Evolutionary conservation across 2,113 vertebrate species (phyloP).

Genomic region (Chrysemys picta): DNA sequence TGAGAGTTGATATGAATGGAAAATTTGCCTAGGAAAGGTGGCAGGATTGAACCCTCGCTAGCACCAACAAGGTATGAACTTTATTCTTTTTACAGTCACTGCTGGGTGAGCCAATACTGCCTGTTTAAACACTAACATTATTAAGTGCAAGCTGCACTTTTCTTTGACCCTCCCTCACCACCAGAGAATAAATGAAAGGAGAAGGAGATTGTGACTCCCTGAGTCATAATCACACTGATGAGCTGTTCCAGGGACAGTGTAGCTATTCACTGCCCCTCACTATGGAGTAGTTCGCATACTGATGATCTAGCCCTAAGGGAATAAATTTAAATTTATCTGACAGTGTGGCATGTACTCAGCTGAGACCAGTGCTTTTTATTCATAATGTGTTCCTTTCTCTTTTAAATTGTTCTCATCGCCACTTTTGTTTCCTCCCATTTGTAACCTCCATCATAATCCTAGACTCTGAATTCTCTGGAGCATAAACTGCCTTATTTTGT

Average conservation of each 20-base stretch:
- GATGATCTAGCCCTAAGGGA: background rate
- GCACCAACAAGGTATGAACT: background rate
- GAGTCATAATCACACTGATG: background rate
- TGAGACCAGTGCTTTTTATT: background rate
- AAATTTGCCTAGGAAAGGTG: background rate
- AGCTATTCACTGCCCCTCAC: background rate
- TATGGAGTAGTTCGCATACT: background rate
- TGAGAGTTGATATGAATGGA: background rate
- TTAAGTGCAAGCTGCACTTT: background rate
- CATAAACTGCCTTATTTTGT: background rate
- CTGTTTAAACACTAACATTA: background rate
- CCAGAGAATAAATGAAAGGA: background rate
- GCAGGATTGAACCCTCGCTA: background rate
- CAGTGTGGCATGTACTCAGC: background rate
- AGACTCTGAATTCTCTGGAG: background rate
- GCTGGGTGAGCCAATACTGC: background rate
- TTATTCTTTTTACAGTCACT: background rate
- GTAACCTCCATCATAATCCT: background rate
- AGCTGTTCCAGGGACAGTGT: background rate
- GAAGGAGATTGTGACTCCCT: background rate
- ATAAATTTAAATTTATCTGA: background rate
- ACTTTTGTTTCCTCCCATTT: background rate
- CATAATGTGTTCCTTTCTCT: background rate
- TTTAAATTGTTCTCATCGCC: background rate
- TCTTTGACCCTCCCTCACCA: background rate